Percentiles rank a stretch among this genome's conserved stretches.
These are phyloP conservation scores for Neosilurus mollespiculum DNA, from an alignment of 2,797 vertebrate species.

Conservation along the genomic window DNA sequence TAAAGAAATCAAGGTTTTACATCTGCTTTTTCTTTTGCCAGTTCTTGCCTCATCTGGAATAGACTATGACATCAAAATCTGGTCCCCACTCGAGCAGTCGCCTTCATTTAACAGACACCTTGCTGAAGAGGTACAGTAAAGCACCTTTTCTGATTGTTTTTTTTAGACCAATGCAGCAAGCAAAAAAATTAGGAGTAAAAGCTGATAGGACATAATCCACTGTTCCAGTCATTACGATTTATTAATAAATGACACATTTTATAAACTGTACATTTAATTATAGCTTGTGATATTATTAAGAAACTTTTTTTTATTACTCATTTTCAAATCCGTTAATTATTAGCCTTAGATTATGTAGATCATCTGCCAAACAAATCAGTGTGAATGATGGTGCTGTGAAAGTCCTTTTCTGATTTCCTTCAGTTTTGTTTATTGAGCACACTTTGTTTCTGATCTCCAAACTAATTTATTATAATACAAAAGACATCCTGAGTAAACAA, in stretches of 20 bases:
- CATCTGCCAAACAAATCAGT: neutral
- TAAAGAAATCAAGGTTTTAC: neutral
- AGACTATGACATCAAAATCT: slow-evolving; percentile 98
- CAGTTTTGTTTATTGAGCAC: too few relatives aligned
- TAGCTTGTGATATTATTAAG: neutral
- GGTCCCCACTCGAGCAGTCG: slow-evolving; percentile 91
- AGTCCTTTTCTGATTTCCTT: too few relatives aligned
- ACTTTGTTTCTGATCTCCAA: too few relatives aligned
- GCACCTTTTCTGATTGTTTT: neutral
- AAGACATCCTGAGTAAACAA: too few relatives aligned
- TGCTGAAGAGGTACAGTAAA: slow-evolving; percentile 86
- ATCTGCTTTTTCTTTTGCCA: slow-evolving; percentile 53
- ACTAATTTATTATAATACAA: too few relatives aligned
- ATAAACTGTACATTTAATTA: neutral
- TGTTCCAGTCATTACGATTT: neutral
- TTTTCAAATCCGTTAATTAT: neutral
- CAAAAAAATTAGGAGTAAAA: neutral
- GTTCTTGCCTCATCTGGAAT: slow-evolving; percentile 98
- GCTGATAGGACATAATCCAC: neutral
- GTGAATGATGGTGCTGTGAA: neutral
- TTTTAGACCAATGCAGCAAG: slow-evolving; percentile 6
- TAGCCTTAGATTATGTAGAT: neutral
- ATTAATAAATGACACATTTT: neutral
- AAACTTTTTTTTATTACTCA: neutral
- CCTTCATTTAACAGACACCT: slow-evolving; percentile 93